phyloP scores from a whole-genome alignment of 1,140 invertebrate genomes.

The Augochlora pura region DNA sequence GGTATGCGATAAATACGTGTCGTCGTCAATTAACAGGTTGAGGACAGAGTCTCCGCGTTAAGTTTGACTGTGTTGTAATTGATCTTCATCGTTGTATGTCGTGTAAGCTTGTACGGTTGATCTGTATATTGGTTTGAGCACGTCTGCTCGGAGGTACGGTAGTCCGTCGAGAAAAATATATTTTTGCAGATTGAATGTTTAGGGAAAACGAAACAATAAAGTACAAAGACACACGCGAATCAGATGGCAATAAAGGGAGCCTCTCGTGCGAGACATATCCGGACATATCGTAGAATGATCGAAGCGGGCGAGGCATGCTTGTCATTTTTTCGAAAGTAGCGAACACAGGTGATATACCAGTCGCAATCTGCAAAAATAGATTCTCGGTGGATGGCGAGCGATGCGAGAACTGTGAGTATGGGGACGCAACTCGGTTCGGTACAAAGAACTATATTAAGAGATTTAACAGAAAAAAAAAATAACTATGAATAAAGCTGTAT shows the following conservation, averaged over 20 bases:
- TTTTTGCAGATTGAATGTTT: constrained; percentile 57
- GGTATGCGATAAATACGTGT: too few species aligned
- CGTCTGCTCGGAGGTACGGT: background rate
- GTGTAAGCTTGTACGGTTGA: too few species aligned
- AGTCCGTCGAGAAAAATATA: background rate
- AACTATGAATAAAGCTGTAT: constrained; percentile 35
- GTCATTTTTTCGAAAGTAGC: too few species aligned
- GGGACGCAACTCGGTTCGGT: constrained; percentile 54
- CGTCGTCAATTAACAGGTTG: too few species aligned
- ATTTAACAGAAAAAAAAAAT: background rate
- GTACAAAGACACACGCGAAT: constrained; percentile 22
- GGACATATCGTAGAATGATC: constrained; percentile 55
- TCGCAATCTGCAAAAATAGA: constrained; percentile 66
- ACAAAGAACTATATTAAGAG: constrained; percentile 63
- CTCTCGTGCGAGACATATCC: constrained; percentile 50
- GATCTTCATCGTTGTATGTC: background rate
- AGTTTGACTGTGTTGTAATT: background rate
- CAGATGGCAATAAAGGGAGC: constrained; percentile 28
- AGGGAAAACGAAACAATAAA: constrained; percentile 14
- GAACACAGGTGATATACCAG: background rate
- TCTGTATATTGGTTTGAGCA: background rate
- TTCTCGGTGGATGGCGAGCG: constrained; percentile 13
- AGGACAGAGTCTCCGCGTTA: background rate
- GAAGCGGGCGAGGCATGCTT: background rate
- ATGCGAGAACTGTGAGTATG: constrained; percentile 48